Conservation (phyloP, 2,888 invertebrate genomes). For the Teinopalpus imperialis region DNA sequence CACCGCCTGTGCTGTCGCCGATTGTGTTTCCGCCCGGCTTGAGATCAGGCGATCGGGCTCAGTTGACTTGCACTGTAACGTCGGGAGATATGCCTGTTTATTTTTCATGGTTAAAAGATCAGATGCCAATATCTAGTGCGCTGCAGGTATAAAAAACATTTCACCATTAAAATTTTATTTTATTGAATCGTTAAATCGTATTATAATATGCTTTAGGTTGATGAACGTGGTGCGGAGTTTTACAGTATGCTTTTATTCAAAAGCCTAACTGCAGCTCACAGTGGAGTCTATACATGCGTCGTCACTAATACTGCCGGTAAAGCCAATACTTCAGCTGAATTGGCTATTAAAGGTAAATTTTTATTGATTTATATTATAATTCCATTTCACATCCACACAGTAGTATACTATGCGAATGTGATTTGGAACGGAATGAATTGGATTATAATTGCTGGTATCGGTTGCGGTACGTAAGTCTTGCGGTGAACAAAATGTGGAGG, state of each 20-base stretch:
- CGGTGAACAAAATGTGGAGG: too few relatives aligned
- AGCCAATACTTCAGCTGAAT: constrained; percentile 85
- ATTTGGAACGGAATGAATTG: too few relatives aligned
- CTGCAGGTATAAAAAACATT: constrained; percentile 75
- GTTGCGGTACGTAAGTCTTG: too few relatives aligned
- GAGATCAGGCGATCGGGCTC: constrained; percentile 89
- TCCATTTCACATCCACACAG: too few relatives aligned
- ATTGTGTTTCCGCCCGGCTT: constrained; percentile 91
- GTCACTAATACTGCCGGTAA: constrained; percentile 88
- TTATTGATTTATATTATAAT: too few relatives aligned
- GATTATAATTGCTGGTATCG: too few relatives aligned
- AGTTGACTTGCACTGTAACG: constrained; percentile 92
- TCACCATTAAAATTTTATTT: too few relatives aligned
- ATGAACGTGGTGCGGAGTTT: constrained; percentile 87
- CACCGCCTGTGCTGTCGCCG: constrained; percentile 92
- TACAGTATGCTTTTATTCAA: constrained; percentile 87
- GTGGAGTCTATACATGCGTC: constrained; percentile 87
- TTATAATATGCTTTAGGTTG: constrained; percentile 67
- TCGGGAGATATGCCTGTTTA: constrained; percentile 86
- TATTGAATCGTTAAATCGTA: too few relatives aligned
- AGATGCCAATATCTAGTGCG: constrained; percentile 83
- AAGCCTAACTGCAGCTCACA: constrained; percentile 85
- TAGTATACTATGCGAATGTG: too few relatives aligned
- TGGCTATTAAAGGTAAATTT: constrained; percentile 86
- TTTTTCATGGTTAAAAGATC: constrained; percentile 85